phyloP scores from a whole-genome alignment of 1,140 invertebrate species.

The Drosophila hydei region DNA sequence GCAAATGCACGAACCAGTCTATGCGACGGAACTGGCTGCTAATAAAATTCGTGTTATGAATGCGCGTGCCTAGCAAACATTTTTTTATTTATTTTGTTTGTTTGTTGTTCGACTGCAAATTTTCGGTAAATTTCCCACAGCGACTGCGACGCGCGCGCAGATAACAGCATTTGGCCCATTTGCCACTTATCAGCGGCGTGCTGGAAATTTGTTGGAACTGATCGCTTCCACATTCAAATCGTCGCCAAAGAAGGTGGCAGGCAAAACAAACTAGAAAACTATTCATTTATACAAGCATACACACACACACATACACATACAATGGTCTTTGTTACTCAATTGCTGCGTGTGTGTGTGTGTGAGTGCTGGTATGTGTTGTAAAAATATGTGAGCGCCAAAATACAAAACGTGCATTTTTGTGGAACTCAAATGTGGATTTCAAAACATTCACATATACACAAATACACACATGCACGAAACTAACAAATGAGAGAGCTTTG shows the following conservation, averaged over 20 bases:
- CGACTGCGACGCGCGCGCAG: constrained; percentile 5
- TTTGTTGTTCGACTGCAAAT: constrained; percentile 54
- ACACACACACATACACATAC: constrained; percentile 22
- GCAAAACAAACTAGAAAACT: constrained; percentile 22
- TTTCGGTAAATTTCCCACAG: constrained; percentile 71
- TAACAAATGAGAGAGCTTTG: constrained; percentile 1
- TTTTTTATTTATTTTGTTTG: background rate
- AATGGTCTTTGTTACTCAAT: constrained; percentile 50
- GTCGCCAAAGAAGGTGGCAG: constrained; percentile 2
- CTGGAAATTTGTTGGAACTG: background rate
- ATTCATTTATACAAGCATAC: constrained; percentile 3
- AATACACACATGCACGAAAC: constrained; percentile 14
- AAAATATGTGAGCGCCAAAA: constrained; percentile 53
- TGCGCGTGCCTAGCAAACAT: constrained; percentile 19
- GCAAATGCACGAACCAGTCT: constrained; percentile 32
- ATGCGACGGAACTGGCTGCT: constrained; percentile 9
- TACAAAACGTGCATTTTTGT: constrained; percentile 55
- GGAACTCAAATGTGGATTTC: constrained; percentile 56
- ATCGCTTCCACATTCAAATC: background rate
- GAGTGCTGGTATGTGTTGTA: constrained; percentile 19
- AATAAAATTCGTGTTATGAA: constrained; percentile 13
- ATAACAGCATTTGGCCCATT: constrained; percentile 20
- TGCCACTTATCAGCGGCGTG: constrained; percentile 16
- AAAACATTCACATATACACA: constrained; percentile 35
- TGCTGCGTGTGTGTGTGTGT: constrained; percentile 3